phyloP scores from a whole-genome alignment of 2,113 vertebrate genomes.

The Pelmatolapia mariae region DNA sequence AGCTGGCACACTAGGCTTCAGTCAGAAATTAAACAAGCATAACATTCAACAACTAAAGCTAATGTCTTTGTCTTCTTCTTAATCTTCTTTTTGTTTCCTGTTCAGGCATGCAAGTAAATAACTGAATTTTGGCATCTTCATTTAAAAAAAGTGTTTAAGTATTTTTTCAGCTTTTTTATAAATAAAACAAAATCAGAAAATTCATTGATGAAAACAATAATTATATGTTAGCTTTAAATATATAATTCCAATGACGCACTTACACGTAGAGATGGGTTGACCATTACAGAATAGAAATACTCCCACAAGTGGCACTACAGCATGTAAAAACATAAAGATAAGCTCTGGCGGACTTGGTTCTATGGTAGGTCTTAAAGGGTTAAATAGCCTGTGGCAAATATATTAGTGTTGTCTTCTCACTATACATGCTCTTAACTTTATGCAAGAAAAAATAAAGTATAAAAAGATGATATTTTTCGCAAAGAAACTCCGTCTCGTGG shows the following conservation, averaged over 20 bases:
- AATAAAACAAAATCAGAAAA: not conserved
- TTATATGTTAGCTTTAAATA: not conserved
- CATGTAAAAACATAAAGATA: no score
- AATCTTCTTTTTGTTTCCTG: not conserved
- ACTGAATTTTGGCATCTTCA: not conserved
- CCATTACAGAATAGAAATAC: not conserved
- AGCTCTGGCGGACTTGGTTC: no score
- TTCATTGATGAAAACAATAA: not conserved
- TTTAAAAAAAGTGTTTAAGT: not conserved
- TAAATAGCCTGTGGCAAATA: no score
- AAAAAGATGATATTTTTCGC: no score
- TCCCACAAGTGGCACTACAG: no score
- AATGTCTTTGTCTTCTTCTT: not conserved
- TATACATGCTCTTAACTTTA: no score
- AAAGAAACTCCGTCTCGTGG: no score
- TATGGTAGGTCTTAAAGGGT: no score
- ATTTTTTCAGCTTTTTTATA: not conserved
- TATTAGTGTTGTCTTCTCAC: no score
- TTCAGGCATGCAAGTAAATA: not conserved
- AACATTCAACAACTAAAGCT: not conserved
- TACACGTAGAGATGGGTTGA: not conserved
- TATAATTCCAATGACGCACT: not conserved
- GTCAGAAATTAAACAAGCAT: not conserved
- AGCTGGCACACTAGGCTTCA: not conserved
- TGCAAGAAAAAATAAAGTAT: no score